Percentiles rank a stretch among this genome's conserved stretches.
Evolutionary conservation across 1,140 invertebrate species (phyloP).

Genomic region (Psix sp.): DNA sequence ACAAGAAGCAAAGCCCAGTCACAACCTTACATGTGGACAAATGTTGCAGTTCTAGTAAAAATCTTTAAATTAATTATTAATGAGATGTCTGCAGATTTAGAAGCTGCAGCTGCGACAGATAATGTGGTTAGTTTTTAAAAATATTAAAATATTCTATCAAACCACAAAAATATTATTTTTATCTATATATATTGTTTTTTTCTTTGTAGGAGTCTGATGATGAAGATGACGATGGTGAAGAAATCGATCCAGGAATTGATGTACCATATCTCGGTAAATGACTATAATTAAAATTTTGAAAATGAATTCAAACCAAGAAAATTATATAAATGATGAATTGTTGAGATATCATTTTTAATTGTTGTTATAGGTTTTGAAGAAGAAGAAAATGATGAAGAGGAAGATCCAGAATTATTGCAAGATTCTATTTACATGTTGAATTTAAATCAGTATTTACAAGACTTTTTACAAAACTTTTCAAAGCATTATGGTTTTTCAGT

Average conservation of each 20-base stretch:
- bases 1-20: constrained; percentile 75
- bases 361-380: constrained; percentile 47
- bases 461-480: constrained; percentile 80
- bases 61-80: constrained; percentile 80
- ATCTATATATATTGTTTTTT: no score
- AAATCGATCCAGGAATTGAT: constrained; percentile 69
- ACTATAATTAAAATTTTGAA: background rate
- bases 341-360: no score
- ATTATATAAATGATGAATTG: background rate
- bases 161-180: constrained; percentile 10
- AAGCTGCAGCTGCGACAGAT: constrained; percentile 62
- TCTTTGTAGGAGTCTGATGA: constrained; percentile 66
- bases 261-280: constrained; percentile 62
- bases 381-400: constrained; percentile 75
- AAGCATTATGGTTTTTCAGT: constrained; percentile 79
- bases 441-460: constrained; percentile 79
- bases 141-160: background rate
- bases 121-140: constrained; percentile 10
- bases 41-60: constrained; percentile 78
- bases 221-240: constrained; percentile 67
- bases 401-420: constrained; percentile 78
- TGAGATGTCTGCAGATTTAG: constrained; percentile 76
- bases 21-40: constrained; percentile 73
- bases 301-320: background rate
- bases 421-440: constrained; percentile 82